A percentile compares a stretch with the other conserved stretches of the same genome.
Conservation (phyloP, 2,888 invertebrate species). For the Spodoptera littoralis region DNA sequence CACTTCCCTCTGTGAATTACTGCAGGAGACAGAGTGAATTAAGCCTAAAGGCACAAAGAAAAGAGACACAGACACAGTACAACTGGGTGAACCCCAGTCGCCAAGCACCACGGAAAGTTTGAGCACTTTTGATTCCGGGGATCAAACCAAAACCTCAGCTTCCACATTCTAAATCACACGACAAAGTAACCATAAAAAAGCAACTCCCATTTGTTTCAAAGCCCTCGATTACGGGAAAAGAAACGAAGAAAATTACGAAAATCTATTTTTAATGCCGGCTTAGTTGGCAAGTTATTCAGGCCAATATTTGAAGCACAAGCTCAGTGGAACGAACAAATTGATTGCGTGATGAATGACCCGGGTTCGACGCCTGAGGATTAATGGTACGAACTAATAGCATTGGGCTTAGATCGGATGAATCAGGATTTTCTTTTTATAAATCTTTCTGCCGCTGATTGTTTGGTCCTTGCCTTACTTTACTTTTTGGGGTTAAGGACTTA, state of each 20-base stretch:
- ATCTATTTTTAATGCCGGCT: conserved; percentile 25
- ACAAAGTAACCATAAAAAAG: not conserved
- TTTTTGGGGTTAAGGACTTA: no score
- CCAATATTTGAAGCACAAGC: conserved; percentile 18
- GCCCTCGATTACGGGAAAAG: conserved; percentile 1
- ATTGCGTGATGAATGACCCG: conserved; percentile 54
- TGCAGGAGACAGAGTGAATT: no score
- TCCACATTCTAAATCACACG: no score
- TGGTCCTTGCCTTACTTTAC: no score
- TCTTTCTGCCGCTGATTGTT: conserved; percentile 25
- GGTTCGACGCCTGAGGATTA: conserved; percentile 38
- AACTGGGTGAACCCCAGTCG: no score
- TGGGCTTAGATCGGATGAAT: conserved; percentile 30
- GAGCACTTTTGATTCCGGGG: no score
- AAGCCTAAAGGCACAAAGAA: no score
- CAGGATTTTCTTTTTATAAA: conserved; percentile 27
- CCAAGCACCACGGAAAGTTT: no score
- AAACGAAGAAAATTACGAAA: conserved; percentile 12
- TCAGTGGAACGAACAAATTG: conserved; percentile 38
- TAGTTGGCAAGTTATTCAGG: conserved; percentile 26
- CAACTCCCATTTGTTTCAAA: conserved; percentile 5
- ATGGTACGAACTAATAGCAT: conserved; percentile 39
- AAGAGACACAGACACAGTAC: no score
- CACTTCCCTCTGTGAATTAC: no score
- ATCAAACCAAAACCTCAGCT: no score